These are phyloP conservation scores for Mastomys coucha DNA, from an alignment of 2,113 vertebrate genomes.

Conservation along the genomic window DNA sequence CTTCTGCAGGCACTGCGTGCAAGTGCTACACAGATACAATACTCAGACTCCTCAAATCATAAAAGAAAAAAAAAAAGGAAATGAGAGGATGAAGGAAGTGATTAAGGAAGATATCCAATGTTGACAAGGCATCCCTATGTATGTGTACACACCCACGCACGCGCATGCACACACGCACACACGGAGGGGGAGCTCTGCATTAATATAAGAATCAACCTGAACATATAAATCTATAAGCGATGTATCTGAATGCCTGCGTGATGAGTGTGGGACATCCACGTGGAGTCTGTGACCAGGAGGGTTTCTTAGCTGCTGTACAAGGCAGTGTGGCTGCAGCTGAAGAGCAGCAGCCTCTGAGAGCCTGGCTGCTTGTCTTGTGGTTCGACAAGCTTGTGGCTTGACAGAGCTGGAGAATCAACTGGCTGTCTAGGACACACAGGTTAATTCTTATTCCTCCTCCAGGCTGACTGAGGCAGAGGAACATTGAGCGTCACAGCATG, in stretches of 20 bases:
- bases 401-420: background rate
- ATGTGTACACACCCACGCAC: background rate
- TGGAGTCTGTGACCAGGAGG: background rate
- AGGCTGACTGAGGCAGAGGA: background rate
- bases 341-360: background rate
- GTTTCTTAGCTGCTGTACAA: background rate
- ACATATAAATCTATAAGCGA: background rate
- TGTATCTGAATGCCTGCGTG: background rate
- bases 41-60: background rate
- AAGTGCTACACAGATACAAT: background rate
- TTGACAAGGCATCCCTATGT: background rate
- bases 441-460: rapidly evolving
- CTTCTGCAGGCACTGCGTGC: background rate
- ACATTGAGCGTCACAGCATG: rapidly evolving
- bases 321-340: background rate
- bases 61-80: background rate
- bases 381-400: too few species aligned
- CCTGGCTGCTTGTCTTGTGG: background rate
- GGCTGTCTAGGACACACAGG: rapidly evolving
- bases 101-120: background rate
- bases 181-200: background rate
- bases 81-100: background rate
- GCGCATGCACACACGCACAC: background rate
- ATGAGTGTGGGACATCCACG: background rate
- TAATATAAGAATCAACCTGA: background rate